Percentiles rank a stretch among this genome's conserved stretches.
Evolutionary conservation across 2,113 vertebrate genomes (phyloP).

Genomic region (Archocentrus centrarchus): DNA sequence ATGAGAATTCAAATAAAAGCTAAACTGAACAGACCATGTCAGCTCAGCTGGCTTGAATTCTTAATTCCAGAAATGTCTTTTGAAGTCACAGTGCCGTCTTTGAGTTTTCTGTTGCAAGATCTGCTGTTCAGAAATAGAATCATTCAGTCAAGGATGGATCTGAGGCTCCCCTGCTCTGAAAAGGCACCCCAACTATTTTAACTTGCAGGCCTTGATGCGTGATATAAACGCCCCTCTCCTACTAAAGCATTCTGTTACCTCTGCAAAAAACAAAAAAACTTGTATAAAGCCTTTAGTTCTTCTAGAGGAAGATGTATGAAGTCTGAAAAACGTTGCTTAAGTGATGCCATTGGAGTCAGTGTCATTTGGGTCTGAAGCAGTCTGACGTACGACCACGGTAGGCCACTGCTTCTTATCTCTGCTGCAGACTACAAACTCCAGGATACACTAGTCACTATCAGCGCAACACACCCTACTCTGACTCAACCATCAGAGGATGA

Average conservation of each 20-base stretch:
- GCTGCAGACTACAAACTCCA: not conserved
- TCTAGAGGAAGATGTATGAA: not conserved
- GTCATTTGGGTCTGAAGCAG: not conserved
- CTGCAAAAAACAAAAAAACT: not conserved
- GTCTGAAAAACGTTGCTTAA: not conserved
- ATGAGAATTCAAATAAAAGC: too few relatives aligned
- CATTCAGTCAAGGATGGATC: too few relatives aligned
- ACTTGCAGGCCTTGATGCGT: not conserved
- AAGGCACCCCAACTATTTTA: not conserved
- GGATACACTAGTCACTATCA: fast-evolving
- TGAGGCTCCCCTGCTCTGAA: not conserved
- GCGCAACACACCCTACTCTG: not conserved
- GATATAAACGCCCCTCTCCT: not conserved
- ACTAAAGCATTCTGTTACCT: not conserved
- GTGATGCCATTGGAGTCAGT: not conserved
- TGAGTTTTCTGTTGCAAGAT: too few relatives aligned
- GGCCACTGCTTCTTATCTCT: not conserved
- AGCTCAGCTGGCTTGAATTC: too few relatives aligned
- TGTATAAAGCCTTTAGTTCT: fast-evolving
- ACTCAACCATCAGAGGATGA: not conserved
- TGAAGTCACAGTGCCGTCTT: too few relatives aligned
- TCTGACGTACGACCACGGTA: not conserved
- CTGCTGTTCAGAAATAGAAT: too few relatives aligned
- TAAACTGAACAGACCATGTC: too few relatives aligned
- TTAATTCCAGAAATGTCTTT: too few relatives aligned